Conservation (phyloP, 2,797 vertebrate species). For the Pantherophis alleghaniensis region DNA sequence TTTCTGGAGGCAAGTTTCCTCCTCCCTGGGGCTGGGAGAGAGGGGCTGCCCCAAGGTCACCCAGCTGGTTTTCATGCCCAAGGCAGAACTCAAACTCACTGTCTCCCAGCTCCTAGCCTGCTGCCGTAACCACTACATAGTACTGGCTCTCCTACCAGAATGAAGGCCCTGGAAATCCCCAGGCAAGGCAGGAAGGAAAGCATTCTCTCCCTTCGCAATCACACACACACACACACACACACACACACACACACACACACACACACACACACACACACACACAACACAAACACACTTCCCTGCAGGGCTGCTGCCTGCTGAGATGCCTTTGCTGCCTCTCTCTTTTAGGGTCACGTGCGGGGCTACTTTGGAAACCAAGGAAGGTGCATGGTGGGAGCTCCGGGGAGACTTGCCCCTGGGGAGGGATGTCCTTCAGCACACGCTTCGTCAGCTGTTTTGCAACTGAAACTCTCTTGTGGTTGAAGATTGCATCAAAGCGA, state of each 20-base stretch:
- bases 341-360: no score
- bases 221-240: not conserved
- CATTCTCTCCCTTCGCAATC: not conserved
- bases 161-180: not conserved
- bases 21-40: not conserved
- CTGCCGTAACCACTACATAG: not conserved
- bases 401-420: no score
- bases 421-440: rapidly evolving
- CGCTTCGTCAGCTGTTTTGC: not conserved
- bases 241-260: no score
- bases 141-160: not conserved
- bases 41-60: not conserved
- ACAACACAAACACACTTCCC: no score
- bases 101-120: not conserved
- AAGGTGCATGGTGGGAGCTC: not conserved
- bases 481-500: not conserved
- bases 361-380: not conserved
- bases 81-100: not conserved
- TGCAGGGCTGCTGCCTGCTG: not conserved
- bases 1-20: not conserved
- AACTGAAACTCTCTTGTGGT: not conserved
- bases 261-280: no score
- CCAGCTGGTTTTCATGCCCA: not conserved
- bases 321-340: not conserved
- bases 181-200: not conserved